phyloP scores from a whole-genome alignment of 2,797 vertebrate genomes.

The Rhodeus uyekii region DNA sequence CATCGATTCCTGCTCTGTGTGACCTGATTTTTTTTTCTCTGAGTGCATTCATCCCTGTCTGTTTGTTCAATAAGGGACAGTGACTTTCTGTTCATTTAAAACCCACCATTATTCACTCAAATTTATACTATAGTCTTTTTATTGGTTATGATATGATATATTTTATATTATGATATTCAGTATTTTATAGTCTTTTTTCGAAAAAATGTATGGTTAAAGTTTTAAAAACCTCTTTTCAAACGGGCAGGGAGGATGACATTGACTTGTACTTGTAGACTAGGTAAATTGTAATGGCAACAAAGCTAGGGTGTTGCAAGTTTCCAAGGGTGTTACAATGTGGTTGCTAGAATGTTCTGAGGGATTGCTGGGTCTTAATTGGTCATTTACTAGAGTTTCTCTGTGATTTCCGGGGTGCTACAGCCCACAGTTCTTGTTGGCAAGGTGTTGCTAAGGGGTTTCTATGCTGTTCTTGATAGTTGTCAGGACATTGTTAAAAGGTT shows the following conservation, averaged over 20 bases:
- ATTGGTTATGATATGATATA: not conserved
- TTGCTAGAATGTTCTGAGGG: not conserved
- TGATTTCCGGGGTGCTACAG: not conserved
- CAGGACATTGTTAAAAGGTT: not conserved
- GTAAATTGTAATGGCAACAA: too few species aligned
- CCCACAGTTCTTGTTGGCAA: not conserved
- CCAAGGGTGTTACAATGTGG: not conserved
- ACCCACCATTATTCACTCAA: not conserved
- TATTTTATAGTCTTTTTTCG: too few species aligned
- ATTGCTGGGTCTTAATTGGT: not conserved
- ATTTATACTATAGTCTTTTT: not conserved
- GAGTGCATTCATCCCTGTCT: not conserved
- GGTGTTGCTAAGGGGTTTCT: not conserved
- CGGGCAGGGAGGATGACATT: not conserved
- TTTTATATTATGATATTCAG: too few species aligned
- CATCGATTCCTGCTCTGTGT: not conserved
- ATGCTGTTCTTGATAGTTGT: not conserved
- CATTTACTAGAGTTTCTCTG: not conserved
- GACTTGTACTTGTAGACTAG: not conserved
- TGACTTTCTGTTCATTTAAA: not conserved
- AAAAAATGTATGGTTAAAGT: not conserved
- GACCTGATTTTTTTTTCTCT: conserved; percentile 8
- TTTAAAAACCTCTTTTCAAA: not conserved
- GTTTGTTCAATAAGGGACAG: not conserved
- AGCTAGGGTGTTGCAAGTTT: not conserved